Evolutionary conservation across 1,140 invertebrate genomes (phyloP).

Genomic region (Leucophenga varia): DNA sequence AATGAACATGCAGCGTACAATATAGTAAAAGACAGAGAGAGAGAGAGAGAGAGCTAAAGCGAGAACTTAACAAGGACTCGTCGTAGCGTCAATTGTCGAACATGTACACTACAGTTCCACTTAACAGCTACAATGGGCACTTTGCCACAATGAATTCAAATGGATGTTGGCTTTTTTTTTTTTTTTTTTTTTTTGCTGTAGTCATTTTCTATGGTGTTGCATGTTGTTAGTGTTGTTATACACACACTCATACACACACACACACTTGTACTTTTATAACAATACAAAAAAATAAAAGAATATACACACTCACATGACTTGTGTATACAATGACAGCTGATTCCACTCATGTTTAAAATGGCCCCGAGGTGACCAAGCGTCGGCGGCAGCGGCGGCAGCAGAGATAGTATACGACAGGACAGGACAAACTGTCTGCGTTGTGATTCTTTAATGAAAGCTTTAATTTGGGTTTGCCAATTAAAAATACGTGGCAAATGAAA

Average conservation of each 20-base stretch:
- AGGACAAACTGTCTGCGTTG: slow-evolving; percentile 29
- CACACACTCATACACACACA: slow-evolving; percentile 5
- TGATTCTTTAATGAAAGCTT: slow-evolving; percentile 54
- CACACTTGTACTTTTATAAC: slow-evolving; percentile 1
- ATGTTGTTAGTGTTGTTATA: slow-evolving; percentile 15
- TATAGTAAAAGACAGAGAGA: too few relatives aligned
- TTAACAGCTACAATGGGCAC: slow-evolving; percentile 55
- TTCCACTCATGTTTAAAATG: too few relatives aligned
- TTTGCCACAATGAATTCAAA: slow-evolving; percentile 54
- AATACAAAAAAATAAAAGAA: too few relatives aligned
- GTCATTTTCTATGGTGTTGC: slow-evolving; percentile 20
- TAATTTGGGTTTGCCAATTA: slow-evolving; percentile 53
- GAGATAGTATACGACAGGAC: slow-evolving; percentile 16
- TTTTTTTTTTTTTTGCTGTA: slow-evolving; percentile 17
- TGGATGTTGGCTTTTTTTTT: slow-evolving; percentile 33
- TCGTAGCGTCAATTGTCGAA: slow-evolving; percentile 50
- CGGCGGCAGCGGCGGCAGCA: slow-evolving; percentile 11
- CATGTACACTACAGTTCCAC: slow-evolving; percentile 55
- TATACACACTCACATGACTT: slow-evolving; percentile 42
- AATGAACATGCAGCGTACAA: slow-evolving; percentile 51
- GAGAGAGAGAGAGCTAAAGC: too few relatives aligned
- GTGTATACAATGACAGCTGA: slow-evolving; percentile 52
- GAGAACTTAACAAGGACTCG: too few relatives aligned
- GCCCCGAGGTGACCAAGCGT: slow-evolving; percentile 35
- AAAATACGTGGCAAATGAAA: slow-evolving; percentile 52